phyloP scores from a whole-genome alignment of 2,113 vertebrate species.

The Grallaria varia region DNA sequence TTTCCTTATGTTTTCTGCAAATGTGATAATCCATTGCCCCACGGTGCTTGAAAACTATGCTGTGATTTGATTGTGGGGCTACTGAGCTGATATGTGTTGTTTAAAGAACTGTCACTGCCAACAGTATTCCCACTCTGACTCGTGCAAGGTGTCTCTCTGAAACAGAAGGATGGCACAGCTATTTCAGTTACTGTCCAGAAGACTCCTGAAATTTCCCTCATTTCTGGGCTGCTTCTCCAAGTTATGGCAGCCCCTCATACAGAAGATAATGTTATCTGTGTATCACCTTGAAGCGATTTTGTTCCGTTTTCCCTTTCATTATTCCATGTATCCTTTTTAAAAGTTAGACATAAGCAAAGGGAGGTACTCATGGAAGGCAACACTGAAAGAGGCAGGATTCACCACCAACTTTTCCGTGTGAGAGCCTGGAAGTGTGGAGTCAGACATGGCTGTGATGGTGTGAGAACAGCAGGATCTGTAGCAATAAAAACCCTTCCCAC shows the following conservation, averaged over 20 bases:
- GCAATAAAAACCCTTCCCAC: background rate
- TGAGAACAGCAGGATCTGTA: background rate
- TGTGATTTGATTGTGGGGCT: background rate
- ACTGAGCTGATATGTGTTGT: background rate
- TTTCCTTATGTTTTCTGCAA: background rate
- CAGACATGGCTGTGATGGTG: background rate
- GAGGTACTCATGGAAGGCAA: background rate
- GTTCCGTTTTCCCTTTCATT: background rate
- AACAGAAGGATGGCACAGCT: background rate
- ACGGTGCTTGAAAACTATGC: background rate
- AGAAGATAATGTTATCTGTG: background rate
- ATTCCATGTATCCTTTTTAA: fast-evolving
- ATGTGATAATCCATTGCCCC: background rate
- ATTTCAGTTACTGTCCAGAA: background rate
- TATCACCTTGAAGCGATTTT: background rate
- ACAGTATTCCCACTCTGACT: background rate
- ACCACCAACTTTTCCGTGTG: background rate
- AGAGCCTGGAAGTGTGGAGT: background rate
- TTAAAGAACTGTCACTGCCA: background rate
- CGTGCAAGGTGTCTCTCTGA: background rate
- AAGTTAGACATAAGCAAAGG: background rate
- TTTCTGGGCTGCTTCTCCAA: background rate
- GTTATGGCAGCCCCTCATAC: background rate
- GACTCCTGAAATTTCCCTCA: background rate
- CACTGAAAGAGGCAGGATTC: background rate